These are phyloP conservation scores for Pollimyrus isidori DNA, from an alignment of 2,113 vertebrate species.

Conservation along the genomic window DNA sequence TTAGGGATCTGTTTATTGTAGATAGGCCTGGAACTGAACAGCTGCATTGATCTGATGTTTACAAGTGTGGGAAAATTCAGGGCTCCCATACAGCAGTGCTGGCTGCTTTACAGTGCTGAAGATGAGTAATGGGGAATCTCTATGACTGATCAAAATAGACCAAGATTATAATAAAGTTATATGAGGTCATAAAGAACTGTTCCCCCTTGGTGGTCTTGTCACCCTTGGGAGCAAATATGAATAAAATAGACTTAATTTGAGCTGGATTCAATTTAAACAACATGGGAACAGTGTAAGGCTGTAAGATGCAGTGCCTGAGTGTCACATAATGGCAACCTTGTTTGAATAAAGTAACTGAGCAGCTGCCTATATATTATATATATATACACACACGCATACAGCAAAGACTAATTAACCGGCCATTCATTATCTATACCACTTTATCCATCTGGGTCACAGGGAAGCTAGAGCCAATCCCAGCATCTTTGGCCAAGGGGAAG, in stretches of 20 bases:
- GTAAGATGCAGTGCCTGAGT: constrained; percentile 33
- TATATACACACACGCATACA: too few relatives aligned
- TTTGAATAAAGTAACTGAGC: constrained; percentile 51
- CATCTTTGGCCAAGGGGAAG: too few relatives aligned
- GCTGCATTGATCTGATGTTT: constrained; percentile 27
- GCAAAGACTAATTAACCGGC: too few relatives aligned
- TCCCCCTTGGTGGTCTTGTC: constrained; percentile 49
- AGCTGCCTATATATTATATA: constrained; percentile 19
- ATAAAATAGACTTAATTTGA: constrained; percentile 44
- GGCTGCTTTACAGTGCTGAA: constrained; percentile 14
- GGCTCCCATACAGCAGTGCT: background rate
- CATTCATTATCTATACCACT: too few relatives aligned
- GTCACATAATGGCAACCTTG: constrained; percentile 50
- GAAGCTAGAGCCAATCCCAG: too few relatives aligned
- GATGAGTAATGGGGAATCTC: constrained; percentile 33
- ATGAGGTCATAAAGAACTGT: constrained; percentile 46
- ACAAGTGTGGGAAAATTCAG: constrained; percentile 4
- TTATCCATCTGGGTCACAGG: too few relatives aligned
- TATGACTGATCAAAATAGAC: background rate
- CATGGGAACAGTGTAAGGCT: constrained; percentile 41
- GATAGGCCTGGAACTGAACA: constrained; percentile 25
- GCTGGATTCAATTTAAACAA: constrained; percentile 48
- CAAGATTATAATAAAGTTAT: constrained; percentile 36
- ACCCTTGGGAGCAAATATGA: constrained; percentile 33
- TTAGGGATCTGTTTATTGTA: constrained; percentile 16